phyloP scores from a whole-genome alignment of 2,888 invertebrate species.

The Alviniconcha strummeri region DNA sequence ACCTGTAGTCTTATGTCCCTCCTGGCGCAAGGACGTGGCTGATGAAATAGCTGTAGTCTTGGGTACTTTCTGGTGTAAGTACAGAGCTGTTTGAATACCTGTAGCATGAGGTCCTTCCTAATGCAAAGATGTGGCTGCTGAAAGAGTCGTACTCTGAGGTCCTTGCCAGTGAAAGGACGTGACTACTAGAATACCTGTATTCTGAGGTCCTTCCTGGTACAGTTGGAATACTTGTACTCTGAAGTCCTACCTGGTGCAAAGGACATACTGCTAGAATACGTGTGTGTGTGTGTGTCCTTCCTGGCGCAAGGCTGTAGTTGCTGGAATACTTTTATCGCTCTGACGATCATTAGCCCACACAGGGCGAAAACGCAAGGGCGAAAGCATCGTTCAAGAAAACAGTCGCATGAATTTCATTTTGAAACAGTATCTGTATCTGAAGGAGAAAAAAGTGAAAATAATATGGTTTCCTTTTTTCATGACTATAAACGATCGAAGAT shows the following conservation, averaged over 20 bases:
- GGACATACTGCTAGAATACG: no score
- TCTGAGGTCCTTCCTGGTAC: constrained; percentile 26
- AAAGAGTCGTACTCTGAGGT: background rate
- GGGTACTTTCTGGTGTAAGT: background rate
- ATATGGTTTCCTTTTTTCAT: no score
- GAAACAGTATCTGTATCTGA: no score
- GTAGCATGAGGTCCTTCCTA: no score
- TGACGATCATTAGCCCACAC: no score
- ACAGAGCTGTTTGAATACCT: no score
- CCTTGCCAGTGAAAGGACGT: constrained; percentile 24
- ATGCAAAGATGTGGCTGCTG: background rate
- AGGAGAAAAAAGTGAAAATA: no score
- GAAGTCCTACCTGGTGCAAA: background rate
- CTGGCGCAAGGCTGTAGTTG: constrained; percentile 25
- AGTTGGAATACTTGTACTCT: constrained; percentile 8
- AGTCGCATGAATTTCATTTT: no score
- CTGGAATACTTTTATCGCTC: background rate
- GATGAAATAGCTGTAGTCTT: background rate
- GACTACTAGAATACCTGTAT: background rate
- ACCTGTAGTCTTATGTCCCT: background rate
- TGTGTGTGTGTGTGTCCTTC: constrained; percentile 19
- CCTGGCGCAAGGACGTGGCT: background rate
- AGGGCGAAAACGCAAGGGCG: no score
- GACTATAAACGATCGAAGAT: no score
- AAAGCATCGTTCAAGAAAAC: no score